Base-by-base conservation (phyloP, 2,888 invertebrate species). In the Osmoderma eremita region DNA sequence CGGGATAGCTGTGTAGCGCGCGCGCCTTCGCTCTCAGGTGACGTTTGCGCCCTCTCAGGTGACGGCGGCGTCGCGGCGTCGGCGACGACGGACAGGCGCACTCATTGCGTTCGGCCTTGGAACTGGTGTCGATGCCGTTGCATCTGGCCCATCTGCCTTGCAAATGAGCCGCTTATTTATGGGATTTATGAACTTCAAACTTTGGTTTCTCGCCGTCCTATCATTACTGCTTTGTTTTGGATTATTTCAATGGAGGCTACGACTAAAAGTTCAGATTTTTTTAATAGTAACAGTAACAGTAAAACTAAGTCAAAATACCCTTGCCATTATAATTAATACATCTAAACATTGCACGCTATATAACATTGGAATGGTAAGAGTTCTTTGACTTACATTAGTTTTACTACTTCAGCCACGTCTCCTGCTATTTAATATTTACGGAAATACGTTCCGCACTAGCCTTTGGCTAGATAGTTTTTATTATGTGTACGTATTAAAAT, bases 101-200 rank as follows among this genome's bases (percentile, higher is more conserved):
- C 66, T 72, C 54, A 56, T 67, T 64, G 65, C 67, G 67, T 67
- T 71, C 77, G 79, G 77, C 80, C 80, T 81, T 81, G 80, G 78
- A 72, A 75, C 73, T 75, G 67, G 63, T 48, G 53, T 48, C 64
- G 58, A 41, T 50, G 42, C 75, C 76, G 78, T 78, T 80, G 80
- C 79, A 80, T 81, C 79, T 78, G 70, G 79, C 79, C 76, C 79
- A 76, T 82, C 81, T 81, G 82, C 81, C 81, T 81, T 81, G 81
- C 81, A 82, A 82, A 82, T 82, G 79, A 81, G 79, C 72, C 76
- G 80, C 80, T 81, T 80, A 81, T 81, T 82, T 81, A 81, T 80
- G 81, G 80, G 80, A 81, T 81, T 81, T 81, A 80, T 82, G 82
- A 82, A 82, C 82, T 82, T 81, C 80, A 80, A 80, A 80, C 76